These are phyloP conservation scores for Notothenia rossii DNA, from an alignment of 2,113 vertebrate species.

Conservation along the genomic window DNA sequence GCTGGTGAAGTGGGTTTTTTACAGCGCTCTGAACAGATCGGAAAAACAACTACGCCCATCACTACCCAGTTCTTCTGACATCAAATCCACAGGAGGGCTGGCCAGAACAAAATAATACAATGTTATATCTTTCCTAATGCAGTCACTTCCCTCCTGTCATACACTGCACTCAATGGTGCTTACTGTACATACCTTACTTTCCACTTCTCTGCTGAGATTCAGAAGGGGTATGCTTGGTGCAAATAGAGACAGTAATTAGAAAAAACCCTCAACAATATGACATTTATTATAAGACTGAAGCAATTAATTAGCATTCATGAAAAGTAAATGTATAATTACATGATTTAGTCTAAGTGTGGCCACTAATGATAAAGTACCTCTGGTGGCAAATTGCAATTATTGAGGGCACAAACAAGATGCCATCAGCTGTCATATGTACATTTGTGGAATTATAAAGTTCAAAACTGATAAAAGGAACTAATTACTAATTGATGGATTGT, in stretches of 20 bases:
- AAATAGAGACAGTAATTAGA: constrained; percentile 23
- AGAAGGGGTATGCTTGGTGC: constrained; percentile 5
- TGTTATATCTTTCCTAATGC: neutral
- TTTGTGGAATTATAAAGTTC: constrained; percentile 58
- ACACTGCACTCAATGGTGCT: neutral
- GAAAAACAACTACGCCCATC: neutral
- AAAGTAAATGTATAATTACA: constrained; percentile 53
- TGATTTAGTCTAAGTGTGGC: constrained; percentile 59
- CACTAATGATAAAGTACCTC: constrained; percentile 54
- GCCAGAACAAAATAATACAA: neutral
- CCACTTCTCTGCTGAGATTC: neutral
- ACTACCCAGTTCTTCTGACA: neutral
- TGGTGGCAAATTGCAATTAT: constrained; percentile 61
- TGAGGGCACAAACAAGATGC: constrained; percentile 38
- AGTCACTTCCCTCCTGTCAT: constrained; percentile 2
- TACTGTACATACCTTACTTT: neutral
- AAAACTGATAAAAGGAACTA: constrained; percentile 67
- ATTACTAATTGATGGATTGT: constrained; percentile 68
- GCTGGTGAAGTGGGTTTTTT: too few relatives aligned
- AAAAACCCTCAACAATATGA: constrained; percentile 18
- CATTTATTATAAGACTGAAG: neutral
- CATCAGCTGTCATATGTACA: constrained; percentile 47
- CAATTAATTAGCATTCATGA: constrained; percentile 43
- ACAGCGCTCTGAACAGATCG: neutral
- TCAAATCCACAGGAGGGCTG: neutral